These are phyloP conservation scores for Spheniscus mendiculus DNA, from an alignment of 2,113 vertebrate species.

Conservation along the genomic window DNA sequence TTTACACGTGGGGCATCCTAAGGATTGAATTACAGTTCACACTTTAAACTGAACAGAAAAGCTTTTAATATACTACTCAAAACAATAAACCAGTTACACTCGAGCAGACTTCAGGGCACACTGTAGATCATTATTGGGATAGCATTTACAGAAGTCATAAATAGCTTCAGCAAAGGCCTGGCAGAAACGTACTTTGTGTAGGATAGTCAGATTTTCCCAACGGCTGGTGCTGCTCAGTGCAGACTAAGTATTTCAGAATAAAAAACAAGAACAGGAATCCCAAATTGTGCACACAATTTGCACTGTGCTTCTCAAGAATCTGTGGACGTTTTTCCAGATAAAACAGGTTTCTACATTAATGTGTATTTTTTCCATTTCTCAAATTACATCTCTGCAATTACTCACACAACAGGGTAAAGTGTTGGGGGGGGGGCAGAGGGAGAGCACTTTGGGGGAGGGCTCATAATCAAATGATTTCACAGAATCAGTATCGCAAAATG, in stretches of 20 bases:
- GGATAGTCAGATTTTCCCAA: neutral
- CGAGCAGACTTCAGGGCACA: rapidly evolving
- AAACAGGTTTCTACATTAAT: neutral
- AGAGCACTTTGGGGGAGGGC: neutral
- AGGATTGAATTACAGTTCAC: neutral
- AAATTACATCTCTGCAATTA: neutral
- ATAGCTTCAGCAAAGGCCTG: neutral
- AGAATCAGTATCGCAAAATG: neutral
- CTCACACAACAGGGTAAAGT: neutral
- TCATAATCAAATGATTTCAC: neutral
- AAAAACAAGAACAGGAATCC: neutral
- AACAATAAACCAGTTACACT: neutral
- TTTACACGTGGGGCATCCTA: neutral
- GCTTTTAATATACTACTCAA: neutral
- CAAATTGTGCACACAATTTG: neutral
- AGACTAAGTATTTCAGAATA: neutral
- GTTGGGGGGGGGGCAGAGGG: no score
- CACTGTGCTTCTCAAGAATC: neutral
- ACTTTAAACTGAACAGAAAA: neutral
- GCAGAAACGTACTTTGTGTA: neutral
- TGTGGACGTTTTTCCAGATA: neutral
- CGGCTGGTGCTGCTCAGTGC: neutral
- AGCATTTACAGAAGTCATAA: neutral
- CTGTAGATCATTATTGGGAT: neutral
- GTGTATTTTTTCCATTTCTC: neutral